Conservation (phyloP, 1,140 invertebrate species). For the Aricia agestis region DNA sequence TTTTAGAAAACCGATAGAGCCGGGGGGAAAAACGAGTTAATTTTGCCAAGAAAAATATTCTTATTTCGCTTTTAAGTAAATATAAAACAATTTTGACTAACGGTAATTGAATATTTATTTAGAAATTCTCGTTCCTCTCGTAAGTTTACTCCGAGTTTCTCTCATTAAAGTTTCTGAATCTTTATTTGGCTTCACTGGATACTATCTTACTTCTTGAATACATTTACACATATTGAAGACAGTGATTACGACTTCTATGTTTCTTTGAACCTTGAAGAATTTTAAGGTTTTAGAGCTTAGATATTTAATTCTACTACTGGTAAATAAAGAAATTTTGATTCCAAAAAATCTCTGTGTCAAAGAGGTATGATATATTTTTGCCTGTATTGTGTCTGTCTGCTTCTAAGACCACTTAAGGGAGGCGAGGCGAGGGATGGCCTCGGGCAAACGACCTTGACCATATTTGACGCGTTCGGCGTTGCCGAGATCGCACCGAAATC, state of each 20-base stretch:
- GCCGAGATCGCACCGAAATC: too few relatives aligned
- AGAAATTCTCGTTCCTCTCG: background rate
- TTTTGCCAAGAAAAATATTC: background rate
- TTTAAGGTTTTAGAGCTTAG: background rate
- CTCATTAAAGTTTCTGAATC: constrained; percentile 11
- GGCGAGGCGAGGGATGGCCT: too few relatives aligned
- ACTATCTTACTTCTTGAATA: constrained; percentile 3
- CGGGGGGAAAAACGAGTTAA: background rate
- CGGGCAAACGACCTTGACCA: too few relatives aligned
- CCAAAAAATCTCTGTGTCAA: too few relatives aligned
- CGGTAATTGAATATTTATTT: constrained; percentile 10
- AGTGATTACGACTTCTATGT: background rate
- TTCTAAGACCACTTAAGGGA: too few relatives aligned
- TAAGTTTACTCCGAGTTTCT: constrained; percentile 4
- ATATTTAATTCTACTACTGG: too few relatives aligned
- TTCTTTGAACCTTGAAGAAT: background rate
- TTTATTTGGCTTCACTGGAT: constrained; percentile 11
- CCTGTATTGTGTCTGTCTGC: too few relatives aligned
- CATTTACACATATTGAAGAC: background rate
- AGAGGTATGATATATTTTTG: too few relatives aligned
- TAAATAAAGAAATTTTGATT: too few relatives aligned
- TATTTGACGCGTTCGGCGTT: too few relatives aligned
- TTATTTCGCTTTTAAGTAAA: background rate
- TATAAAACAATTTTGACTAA: constrained; percentile 1
- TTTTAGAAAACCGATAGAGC: too few relatives aligned